Percentiles rank a stretch among this genome's conserved stretches.
Conservation (phyloP, 2,113 vertebrate species). For the Acanthisitta chloris region DNA sequence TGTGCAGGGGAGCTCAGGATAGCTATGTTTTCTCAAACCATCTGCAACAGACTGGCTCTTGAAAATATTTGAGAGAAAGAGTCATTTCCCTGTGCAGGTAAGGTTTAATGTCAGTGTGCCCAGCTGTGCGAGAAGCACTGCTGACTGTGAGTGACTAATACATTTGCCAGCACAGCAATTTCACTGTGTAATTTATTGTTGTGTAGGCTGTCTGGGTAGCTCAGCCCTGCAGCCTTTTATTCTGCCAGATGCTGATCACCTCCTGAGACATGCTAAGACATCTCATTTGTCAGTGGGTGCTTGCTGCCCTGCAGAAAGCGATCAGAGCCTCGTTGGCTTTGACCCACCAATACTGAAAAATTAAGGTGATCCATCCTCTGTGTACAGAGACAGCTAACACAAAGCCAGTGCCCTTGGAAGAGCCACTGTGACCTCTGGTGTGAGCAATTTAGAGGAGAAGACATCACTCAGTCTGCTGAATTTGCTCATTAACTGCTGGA, state of each 20-base stretch:
- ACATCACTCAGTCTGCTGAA: not conserved
- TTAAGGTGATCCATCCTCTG: not conserved
- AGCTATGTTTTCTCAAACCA: not conserved
- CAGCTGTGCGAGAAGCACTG: not conserved
- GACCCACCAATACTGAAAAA: not conserved
- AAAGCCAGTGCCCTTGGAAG: not conserved
- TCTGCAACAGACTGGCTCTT: not conserved
- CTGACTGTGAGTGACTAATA: not conserved
- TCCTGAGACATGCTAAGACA: not conserved
- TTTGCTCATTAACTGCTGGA: slow-evolving; percentile 5
- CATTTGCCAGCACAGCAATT: not conserved
- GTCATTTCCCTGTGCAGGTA: not conserved
- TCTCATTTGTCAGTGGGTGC: not conserved
- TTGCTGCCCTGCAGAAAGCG: not conserved
- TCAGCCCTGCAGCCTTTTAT: not conserved
- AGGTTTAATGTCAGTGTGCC: not conserved
- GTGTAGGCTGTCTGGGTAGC: not conserved
- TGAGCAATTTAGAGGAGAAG: not conserved
- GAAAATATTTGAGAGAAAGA: not conserved
- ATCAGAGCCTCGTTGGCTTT: not conserved
- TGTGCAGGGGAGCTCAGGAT: not conserved
- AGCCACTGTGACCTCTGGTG: not conserved
- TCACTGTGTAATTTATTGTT: not conserved
- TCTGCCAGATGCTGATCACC: slow-evolving; percentile 18
- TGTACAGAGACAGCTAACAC: not conserved